Conservation (phyloP, 2,888 invertebrate genomes). For the Acrobasis suavella region DNA sequence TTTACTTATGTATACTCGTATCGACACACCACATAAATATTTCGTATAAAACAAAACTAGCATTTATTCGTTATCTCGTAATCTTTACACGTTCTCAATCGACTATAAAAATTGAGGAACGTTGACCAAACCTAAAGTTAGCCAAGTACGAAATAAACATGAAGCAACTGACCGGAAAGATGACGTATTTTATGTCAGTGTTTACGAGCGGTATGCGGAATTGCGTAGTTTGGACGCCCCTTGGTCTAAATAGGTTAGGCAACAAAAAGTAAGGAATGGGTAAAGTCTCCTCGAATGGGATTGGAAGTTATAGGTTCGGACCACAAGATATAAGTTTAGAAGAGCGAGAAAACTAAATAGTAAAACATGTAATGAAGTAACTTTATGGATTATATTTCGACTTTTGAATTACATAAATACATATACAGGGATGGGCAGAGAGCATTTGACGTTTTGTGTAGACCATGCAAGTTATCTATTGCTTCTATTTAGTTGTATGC, state of each 20-base stretch:
- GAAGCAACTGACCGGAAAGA: conserved; percentile 53
- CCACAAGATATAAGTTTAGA: too few relatives aligned
- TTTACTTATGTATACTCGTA: too few relatives aligned
- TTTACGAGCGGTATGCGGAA: conserved; percentile 40
- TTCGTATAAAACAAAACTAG: too few relatives aligned
- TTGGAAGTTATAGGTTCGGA: background rate
- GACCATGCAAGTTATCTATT: too few relatives aligned
- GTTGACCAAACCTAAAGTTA: conserved; percentile 5
- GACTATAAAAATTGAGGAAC: background rate
- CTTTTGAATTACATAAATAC: too few relatives aligned
- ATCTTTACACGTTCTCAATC: background rate
- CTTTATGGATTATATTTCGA: too few relatives aligned
- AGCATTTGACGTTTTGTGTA: too few relatives aligned
- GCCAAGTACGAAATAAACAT: conserved; percentile 39
- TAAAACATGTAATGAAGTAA: too few relatives aligned
- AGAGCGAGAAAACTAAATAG: background rate
- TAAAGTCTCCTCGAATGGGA: background rate
- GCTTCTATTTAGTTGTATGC: too few relatives aligned
- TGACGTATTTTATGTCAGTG: conserved; percentile 50
- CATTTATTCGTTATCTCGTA: background rate
- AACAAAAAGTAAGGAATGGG: background rate
- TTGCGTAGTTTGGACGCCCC: conserved; percentile 18
- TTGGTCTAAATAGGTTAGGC: background rate
- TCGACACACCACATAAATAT: too few relatives aligned
- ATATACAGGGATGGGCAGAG: too few relatives aligned